phyloP scores from a whole-genome alignment of 2,888 invertebrate genomes.

The Diaprepes abbreviatus region DNA sequence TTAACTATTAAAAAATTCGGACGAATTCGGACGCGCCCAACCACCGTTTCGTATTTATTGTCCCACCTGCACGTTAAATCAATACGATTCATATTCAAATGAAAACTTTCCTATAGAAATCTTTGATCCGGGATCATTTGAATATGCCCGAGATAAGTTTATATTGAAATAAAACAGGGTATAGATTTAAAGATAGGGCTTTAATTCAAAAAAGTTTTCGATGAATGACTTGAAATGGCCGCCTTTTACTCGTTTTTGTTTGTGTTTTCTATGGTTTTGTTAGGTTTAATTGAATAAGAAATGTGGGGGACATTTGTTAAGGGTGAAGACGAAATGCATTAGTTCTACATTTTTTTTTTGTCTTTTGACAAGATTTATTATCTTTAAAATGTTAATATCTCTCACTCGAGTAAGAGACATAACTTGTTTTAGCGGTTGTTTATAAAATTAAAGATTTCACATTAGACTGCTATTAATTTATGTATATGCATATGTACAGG shows the following conservation, averaged over 20 bases:
- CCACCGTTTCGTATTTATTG: constrained; percentile 39
- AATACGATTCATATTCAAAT: constrained; percentile 50
- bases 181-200: constrained; percentile 45
- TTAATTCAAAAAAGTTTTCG: constrained; percentile 41
- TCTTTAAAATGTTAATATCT: neutral
- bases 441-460: no score
- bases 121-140: constrained; percentile 49
- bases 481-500: no score
- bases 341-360: no score
- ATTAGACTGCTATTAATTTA: no score
- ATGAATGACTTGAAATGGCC: constrained; percentile 47
- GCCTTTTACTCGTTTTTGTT: constrained; percentile 36
- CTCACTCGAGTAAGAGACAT: neutral
- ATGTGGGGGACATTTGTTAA: neutral
- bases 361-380: no score
- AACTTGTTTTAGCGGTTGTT: no score
- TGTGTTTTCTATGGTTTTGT: constrained; percentile 32
- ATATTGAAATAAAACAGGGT: constrained; percentile 44
- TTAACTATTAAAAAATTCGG: neutral
- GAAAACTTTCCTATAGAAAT: constrained; percentile 49
- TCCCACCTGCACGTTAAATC: constrained; percentile 50
- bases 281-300: constrained; percentile 1
- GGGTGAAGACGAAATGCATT: neutral
- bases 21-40: constrained; percentile 23
- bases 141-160: constrained; percentile 46